A percentile compares a stretch with the other conserved stretches of the same genome.
phyloP scores from a whole-genome alignment of 2,113 vertebrate genomes.

The Tetrax tetrax region DNA sequence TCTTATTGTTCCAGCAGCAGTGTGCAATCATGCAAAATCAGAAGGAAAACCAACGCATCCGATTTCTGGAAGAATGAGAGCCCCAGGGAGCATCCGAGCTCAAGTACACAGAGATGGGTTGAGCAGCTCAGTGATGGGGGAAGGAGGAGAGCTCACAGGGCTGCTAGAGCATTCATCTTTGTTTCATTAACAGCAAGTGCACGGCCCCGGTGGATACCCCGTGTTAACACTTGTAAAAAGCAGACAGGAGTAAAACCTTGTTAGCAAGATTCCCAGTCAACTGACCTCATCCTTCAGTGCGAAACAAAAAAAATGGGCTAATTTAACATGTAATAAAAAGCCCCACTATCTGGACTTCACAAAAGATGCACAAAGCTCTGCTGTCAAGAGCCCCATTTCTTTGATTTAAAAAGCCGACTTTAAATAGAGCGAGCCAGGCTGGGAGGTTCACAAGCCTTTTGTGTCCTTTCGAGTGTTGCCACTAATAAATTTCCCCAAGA shows the following conservation, averaged over 20 bases:
- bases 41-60: background rate
- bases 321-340: conserved; percentile 25
- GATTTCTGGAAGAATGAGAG: background rate
- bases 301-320: conserved; percentile 48
- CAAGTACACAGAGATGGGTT: background rate
- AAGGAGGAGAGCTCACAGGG: background rate
- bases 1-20: background rate
- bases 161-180: background rate
- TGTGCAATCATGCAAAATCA: background rate
- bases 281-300: conserved; percentile 50
- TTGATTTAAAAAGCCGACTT: conserved; percentile 41
- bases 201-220: background rate
- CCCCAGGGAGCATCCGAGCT: background rate
- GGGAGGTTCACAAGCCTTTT: background rate
- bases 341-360: conserved; percentile 19
- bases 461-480: conserved; percentile 21
- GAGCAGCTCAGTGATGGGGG: background rate
- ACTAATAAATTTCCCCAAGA: background rate
- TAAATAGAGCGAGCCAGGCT: background rate
- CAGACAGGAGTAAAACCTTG: conserved; percentile 43
- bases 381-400: conserved; percentile 54
- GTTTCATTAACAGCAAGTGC: background rate
- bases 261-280: conserved; percentile 49
- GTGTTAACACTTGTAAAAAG: background rate
- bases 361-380: conserved; percentile 57